These are phyloP conservation scores for Callitettix versicolor DNA, from an alignment of 1,140 invertebrate species.

Conservation along the genomic window DNA sequence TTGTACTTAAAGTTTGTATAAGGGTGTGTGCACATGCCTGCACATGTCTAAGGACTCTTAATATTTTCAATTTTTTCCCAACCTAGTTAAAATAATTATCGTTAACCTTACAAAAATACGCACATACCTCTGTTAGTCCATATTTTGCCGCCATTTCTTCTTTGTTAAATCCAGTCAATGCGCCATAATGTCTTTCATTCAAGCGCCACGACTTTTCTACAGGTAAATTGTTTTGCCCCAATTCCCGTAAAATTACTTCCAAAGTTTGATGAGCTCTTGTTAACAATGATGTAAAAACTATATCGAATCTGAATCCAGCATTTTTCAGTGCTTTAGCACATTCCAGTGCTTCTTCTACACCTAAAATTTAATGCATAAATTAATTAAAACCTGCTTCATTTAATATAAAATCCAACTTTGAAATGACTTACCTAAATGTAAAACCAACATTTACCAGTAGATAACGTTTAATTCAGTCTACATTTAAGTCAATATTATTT, in stretches of 20 bases:
- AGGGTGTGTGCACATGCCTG: no score
- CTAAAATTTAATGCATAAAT: slow-evolving; percentile 4
- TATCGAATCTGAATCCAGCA: slow-evolving; percentile 33
- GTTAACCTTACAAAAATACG: no score
- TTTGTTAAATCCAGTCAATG: slow-evolving; percentile 58
- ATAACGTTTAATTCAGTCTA: no score
- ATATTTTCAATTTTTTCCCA: no score
- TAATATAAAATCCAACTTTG: no score
- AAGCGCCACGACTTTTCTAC: slow-evolving; percentile 51
- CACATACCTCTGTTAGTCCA: slow-evolving; percentile 49
- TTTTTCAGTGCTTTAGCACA: slow-evolving; percentile 15
- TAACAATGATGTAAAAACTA: slow-evolving; percentile 54
- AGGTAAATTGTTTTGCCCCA: slow-evolving; percentile 44
- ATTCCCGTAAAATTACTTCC: slow-evolving; percentile 44
- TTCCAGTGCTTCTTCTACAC: slow-evolving; percentile 3
- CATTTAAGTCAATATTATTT: no score
- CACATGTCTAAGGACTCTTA: no score
- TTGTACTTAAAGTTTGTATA: no score
- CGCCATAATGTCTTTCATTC: slow-evolving; percentile 65
- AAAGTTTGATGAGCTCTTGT: slow-evolving; percentile 52
- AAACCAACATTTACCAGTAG: no score
- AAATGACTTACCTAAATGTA: no score
- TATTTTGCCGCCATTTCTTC: slow-evolving; percentile 54
- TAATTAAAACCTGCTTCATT: no score
- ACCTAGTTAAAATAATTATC: no score